These are phyloP conservation scores for Drosophila punjabiensis DNA, from an alignment of 1,140 invertebrate species.

Conservation along the genomic window DNA sequence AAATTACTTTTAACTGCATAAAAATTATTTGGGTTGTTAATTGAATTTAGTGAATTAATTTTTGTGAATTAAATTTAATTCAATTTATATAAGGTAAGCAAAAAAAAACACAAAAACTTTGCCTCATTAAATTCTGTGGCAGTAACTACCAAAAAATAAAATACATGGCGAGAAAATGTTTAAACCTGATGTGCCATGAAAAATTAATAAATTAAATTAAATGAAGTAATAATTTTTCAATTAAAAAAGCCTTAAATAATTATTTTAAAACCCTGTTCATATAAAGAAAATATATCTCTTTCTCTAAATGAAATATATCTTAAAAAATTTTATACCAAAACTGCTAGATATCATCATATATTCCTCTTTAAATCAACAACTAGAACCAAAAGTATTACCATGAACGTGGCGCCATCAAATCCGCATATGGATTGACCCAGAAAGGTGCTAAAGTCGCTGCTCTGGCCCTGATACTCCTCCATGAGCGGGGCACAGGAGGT, in stretches of 20 bases:
- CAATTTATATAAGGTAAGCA: not conserved
- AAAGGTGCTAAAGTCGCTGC: constrained; percentile 77
- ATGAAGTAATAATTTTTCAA: not conserved
- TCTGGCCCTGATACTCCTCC: constrained; percentile 76
- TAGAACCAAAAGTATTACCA: constrained; percentile 54
- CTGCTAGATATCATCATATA: not conserved
- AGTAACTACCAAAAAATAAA: not conserved
- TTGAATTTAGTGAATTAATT: not conserved
- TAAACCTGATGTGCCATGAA: too few species aligned
- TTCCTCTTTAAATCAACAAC: not conserved
- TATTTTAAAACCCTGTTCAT: not conserved
- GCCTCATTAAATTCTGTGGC: not conserved
- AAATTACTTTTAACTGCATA: not conserved
- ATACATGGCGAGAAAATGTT: not conserved
- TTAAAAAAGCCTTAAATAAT: not conserved
- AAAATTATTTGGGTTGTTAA: not conserved
- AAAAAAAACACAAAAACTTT: not conserved
- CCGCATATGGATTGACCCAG: constrained; percentile 87
- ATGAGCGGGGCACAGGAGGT: constrained; percentile 85
- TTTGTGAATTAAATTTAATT: not conserved
- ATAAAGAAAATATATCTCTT: too few species aligned
- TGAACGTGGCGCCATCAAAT: constrained; percentile 85
- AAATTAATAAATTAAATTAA: not conserved
- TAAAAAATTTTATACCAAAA: not conserved
- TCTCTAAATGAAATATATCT: too few species aligned